Evolutionary conservation across 2,113 vertebrate genomes (phyloP).

Genomic region (Sylvilagus bachmani): DNA sequence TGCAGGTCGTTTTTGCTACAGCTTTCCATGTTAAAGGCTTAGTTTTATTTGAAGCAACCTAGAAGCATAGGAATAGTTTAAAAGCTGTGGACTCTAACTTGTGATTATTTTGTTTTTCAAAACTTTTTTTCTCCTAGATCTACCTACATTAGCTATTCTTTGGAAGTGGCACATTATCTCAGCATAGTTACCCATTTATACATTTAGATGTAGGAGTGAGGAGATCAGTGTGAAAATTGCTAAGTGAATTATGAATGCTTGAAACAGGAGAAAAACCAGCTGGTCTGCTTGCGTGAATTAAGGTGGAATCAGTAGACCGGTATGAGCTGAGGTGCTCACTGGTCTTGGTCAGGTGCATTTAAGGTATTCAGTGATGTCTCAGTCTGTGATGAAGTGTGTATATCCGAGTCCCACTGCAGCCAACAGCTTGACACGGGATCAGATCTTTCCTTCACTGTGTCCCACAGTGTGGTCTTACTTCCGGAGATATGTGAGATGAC

Average conservation of each 20-base stretch:
- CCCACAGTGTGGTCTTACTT: background rate
- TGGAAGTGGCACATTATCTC: background rate
- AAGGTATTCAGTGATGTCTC: background rate
- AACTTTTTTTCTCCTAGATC: background rate
- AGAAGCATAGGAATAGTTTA: background rate
- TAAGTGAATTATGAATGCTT: slow-evolving; percentile 44
- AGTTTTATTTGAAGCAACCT: slow-evolving; percentile 29
- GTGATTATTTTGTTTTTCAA: slow-evolving; percentile 32
- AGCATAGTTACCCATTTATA: background rate
- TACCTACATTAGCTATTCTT: background rate
- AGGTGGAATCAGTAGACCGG: background rate
- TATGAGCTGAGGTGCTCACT: background rate
- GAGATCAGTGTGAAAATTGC: background rate
- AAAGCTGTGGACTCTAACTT: background rate
- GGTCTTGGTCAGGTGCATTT: background rate
- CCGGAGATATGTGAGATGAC: background rate
- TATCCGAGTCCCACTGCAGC: background rate
- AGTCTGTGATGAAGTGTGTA: background rate
- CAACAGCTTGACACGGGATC: background rate
- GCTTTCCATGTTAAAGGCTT: background rate
- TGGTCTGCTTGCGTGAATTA: background rate
- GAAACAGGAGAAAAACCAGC: slow-evolving; percentile 28
- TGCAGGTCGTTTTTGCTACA: too few species aligned
- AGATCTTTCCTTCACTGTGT: background rate
- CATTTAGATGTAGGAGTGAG: background rate